Evolutionary conservation across 2,113 vertebrate genomes (phyloP), one percentile per base, ranked within the genome.

Genomic region (Pipra filicauda): DNA sequence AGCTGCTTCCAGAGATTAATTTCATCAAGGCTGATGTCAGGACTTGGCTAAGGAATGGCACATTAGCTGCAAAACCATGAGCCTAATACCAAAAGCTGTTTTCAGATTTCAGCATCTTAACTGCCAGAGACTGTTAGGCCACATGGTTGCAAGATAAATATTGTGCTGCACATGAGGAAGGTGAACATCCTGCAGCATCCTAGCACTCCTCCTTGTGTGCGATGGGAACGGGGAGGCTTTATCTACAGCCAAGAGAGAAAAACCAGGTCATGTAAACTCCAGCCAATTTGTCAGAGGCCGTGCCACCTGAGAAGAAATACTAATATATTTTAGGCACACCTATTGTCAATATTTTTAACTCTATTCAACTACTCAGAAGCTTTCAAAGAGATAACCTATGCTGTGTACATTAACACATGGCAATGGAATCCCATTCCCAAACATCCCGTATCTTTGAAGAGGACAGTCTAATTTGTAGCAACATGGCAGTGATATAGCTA

Each of bases 11-110:
- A 85, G 74, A 74, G 49, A 49, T 1, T 0, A 69, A 70, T 85
- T 87, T 75, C 48, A 49, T 54, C 41, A 46, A 65, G 58, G 70
- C 67, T 85, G 89, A 89, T 58, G 33, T 92, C 89, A 89, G 71
- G 95, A 39, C 37, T 75, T 85, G 66, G 91, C 77, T 91, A 9
- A 91, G 74, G 74, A 95, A 44, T 4, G 19, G 41, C 62, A 69
- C 0, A 1, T 48, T 74, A 78, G 65, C 43, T 77, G 54, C 48
- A 91, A 85, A 82, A 57, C 67, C 46, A 51, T 6, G 26, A 79
- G 33, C 70, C 44, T 33, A 44, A 79, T 27, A 57, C 58, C 76
- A 82, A 82, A 91, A 85, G 31, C 81, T 85, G n/a, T 26, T 73
- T 94, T 75, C 70, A 44, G 4, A 72, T 87, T 78, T 78, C 61